Base-by-base conservation (phyloP, 2,113 vertebrate genomes). In the Macrotus californicus region DNA sequence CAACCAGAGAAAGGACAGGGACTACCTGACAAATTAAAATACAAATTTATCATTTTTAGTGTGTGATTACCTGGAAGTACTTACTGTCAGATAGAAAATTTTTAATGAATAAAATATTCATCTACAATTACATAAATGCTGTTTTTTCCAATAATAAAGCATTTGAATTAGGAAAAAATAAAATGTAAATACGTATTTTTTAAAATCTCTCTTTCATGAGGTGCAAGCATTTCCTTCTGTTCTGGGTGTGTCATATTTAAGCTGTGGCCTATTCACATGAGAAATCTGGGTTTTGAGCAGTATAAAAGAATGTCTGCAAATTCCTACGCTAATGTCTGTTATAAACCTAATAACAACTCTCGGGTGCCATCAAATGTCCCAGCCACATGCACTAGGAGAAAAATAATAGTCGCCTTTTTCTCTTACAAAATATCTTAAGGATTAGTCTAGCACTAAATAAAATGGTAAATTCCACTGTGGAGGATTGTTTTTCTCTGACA, bases 221-320 rank as follows among this genome's bases (percentile, higher is more conserved):
- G 10, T 82, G n/a, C 21, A 89, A 91, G 94, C 52, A 94, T 73
- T 95, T 95, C 21, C 48, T 91, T 86, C 94, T 91, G n/a, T 82
- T 93, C 88, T 89, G n/a, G 5, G 9, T n/a, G 43, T 34, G 59
- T 83, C n/a, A 59, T 70, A 13, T 61, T 91, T 91, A 79, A 91
- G 48, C n/a, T 80, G 43, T 89, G 48, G 29, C 34, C 24, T 87
- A 61, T 66, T 95, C 36, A 46, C 36, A 3, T 84, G 34, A 79
- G 80, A 92, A 80, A 80, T 64, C 79, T 34, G 66, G 14, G 11
- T 79, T 82, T 80, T 21, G 22, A 79, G 73, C 7, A 73, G 46
- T 54, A 77, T 59, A 11, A 7, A 96, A 93, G 11, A 39, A 41
- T 34, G 7, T 92, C 73, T 76, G 31, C 13, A 89, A 95, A 89